Percentiles rank a stretch among this genome's conserved stretches.
These are phyloP conservation scores for Ornithoptera priamus DNA, from an alignment of 2,888 invertebrate species.

Conservation along the genomic window DNA sequence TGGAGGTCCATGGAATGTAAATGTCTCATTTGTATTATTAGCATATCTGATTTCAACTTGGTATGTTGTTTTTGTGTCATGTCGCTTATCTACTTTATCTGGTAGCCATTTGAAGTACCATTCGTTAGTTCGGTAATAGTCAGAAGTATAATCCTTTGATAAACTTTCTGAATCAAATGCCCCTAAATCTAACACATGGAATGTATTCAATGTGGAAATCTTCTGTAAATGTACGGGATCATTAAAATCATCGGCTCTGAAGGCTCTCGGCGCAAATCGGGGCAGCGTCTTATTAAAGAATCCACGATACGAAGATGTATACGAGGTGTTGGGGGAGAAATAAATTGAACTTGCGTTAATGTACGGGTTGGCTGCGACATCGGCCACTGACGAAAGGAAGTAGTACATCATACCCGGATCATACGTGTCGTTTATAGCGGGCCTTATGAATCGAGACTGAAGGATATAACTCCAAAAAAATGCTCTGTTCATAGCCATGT, in stretches of 20 bases:
- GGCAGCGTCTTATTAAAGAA: constrained; percentile 98
- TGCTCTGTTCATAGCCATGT: constrained; percentile 96
- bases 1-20: constrained; percentile 96
- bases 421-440: constrained; percentile 94
- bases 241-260: constrained; percentile 94
- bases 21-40: constrained; percentile 97
- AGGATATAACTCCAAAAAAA: constrained; percentile 98
- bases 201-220: constrained; percentile 96
- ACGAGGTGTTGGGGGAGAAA: constrained; percentile 96
- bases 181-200: constrained; percentile 91
- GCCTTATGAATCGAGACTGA: constrained; percentile 93
- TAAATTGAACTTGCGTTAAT: constrained; percentile 96
- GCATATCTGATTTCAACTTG: constrained; percentile 96
- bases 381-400: constrained; percentile 95
- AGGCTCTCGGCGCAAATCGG: constrained; percentile 95
- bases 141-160: constrained; percentile 93
- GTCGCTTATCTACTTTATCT: constrained; percentile 87
- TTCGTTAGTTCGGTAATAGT: constrained; percentile 94
- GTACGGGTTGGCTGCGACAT: constrained; percentile 94
- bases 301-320: constrained; percentile 95
- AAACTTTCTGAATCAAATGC: constrained; percentile 89
- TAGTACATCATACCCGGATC: constrained; percentile 99
- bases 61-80: constrained; percentile 95
- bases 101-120: constrained; percentile 97
- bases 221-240: constrained; percentile 96